phyloP scores from a whole-genome alignment of 2,113 vertebrate genomes.

The Pelobates fuscus region DNA sequence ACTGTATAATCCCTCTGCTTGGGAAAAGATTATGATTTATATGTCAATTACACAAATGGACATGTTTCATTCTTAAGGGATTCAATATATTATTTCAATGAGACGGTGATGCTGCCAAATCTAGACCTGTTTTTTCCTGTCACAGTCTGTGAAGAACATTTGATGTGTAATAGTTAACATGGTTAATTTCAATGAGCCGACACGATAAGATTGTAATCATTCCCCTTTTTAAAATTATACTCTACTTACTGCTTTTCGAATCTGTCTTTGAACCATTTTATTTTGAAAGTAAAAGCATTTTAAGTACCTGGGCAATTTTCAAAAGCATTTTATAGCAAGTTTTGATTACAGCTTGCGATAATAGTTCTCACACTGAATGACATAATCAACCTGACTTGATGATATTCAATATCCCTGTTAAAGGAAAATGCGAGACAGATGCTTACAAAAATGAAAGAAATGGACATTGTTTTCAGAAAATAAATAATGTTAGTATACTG shows the following conservation, averaged over 20 bases:
- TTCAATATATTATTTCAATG: not conserved
- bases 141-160: not conserved
- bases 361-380: not conserved
- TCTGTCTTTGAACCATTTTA: not conserved
- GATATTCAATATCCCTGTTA: not conserved
- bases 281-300: not conserved
- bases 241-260: not conserved
- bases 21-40: no score
- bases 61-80: no score
- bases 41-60: no score
- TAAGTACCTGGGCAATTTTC: not conserved
- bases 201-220: not conserved
- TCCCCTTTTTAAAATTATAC: not conserved
- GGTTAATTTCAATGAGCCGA: not conserved
- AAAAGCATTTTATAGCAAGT: not conserved
- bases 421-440: no score
- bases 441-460: no score
- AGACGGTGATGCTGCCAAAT: not conserved
- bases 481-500: no score
- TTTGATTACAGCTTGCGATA: not conserved
- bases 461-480: no score
- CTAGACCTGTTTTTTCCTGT: not conserved
- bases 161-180: not conserved
- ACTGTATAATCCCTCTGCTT: no score
- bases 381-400: not conserved